A percentile compares a stretch with the other conserved stretches of the same genome.
Evolutionary conservation across 2,113 vertebrate genomes (phyloP).

Genomic region (Xenotilapia flavipinnis): DNA sequence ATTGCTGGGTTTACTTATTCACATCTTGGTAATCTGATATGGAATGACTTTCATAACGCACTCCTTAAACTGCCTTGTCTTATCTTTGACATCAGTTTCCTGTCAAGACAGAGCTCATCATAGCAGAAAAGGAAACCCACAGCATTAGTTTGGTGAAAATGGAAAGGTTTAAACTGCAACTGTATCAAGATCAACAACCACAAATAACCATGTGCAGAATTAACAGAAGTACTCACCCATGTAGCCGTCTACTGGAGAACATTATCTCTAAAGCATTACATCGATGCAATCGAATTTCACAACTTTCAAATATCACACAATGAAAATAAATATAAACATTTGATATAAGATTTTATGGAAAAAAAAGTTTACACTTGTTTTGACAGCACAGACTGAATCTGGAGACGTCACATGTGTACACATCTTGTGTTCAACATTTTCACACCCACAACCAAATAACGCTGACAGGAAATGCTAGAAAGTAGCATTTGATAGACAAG

Average conservation of each 20-base stretch:
- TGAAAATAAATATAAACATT: background rate
- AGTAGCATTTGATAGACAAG: background rate
- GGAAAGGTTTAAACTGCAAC: background rate
- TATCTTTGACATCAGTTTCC: background rate
- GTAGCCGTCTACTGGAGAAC: background rate
- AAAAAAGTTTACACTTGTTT: background rate
- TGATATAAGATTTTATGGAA: background rate
- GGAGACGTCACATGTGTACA: background rate
- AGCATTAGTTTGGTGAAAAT: background rate
- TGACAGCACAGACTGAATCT: background rate
- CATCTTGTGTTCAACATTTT: background rate
- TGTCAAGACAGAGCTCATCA: background rate
- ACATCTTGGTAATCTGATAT: background rate
- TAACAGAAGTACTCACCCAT: too few relatives aligned
- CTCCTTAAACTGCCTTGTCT: background rate
- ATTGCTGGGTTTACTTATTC: background rate
- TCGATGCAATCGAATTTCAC: background rate
- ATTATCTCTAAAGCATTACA: background rate
- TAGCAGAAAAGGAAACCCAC: background rate
- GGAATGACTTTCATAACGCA: background rate
- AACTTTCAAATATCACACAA: background rate
- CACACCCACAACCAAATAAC: background rate
- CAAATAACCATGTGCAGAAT: background rate
- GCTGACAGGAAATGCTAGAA: background rate
- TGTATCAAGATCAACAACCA: background rate